phyloP scores from a whole-genome alignment of 2,797 vertebrate genomes.

The Arctocebus calabarensis region DNA sequence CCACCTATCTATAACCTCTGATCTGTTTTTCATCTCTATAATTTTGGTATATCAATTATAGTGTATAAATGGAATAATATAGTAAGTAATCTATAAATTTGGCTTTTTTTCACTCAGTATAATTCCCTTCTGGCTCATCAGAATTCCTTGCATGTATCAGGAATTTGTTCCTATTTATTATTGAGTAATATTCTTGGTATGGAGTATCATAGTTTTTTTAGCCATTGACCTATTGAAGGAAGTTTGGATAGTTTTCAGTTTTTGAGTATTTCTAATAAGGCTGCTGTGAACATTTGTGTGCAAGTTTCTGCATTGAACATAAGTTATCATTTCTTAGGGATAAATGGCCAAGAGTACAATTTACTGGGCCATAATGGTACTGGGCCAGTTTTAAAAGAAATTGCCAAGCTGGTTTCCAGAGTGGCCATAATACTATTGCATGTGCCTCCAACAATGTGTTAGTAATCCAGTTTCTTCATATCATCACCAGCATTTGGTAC shows the following conservation, averaged over 20 bases:
- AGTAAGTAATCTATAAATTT: not conserved
- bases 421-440: not conserved
- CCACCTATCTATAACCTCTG: not conserved
- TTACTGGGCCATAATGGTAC: not conserved
- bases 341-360: not conserved
- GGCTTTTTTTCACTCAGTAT: not conserved
- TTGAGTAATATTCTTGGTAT: not conserved
- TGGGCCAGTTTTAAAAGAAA: not conserved
- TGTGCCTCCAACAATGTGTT: no score
- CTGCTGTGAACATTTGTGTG: not conserved
- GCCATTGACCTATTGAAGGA: not conserved
- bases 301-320: not conserved
- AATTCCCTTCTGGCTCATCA: not conserved
- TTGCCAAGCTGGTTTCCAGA: not conserved
- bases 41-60: not conserved
- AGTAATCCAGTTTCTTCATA: not conserved
- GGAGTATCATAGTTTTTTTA: not conserved
- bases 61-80: not conserved
- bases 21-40: not conserved
- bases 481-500: not conserved
- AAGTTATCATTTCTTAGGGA: not conserved
- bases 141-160: not conserved
- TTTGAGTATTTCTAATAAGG: conserved; percentile 25
- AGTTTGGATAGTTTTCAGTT: not conserved
- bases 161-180: not conserved